Conservation (phyloP, 1,140 invertebrate genomes). For the Eufriesea mexicana region DNA sequence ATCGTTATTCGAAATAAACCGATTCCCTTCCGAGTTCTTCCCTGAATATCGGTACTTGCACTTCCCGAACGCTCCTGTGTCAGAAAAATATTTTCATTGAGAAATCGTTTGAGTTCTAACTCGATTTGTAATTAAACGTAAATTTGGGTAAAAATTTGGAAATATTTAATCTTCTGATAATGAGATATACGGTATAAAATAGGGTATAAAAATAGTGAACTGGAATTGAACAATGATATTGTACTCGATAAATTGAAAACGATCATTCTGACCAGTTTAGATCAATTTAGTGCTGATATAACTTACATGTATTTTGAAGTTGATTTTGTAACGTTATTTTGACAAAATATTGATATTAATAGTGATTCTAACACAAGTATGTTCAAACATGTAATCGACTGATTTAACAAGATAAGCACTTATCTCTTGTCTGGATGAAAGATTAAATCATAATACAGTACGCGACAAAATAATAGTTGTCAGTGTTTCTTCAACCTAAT, state of each 20-base stretch:
- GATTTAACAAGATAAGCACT: neutral
- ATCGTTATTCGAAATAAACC: constrained; percentile 93
- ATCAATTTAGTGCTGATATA: neutral
- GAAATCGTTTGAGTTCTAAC: neutral
- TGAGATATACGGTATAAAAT: neutral
- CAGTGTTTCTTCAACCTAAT: too few species aligned
- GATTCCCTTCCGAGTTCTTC: constrained; percentile 94
- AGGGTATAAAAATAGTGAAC: too few species aligned
- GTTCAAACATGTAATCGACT: too few species aligned
- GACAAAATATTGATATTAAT: neutral
- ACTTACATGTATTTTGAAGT: neutral
- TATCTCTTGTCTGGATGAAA: neutral
- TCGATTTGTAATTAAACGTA: neutral
- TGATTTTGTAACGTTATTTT: neutral
- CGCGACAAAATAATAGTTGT: too few species aligned
- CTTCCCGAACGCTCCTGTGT: constrained; percentile 90
- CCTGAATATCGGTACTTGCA: constrained; percentile 91
- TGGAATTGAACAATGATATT: neutral
- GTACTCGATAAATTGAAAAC: neutral
- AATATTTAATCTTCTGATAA: too few species aligned
- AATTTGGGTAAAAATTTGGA: too few species aligned
- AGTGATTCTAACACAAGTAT: neutral
- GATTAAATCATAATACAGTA: neutral
- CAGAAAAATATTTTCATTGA: constrained; percentile 36
- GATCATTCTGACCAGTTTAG: too few species aligned